Evolutionary conservation across 1,140 invertebrate genomes (phyloP), one percentile per base, ranked within the genome.

Genomic region (Colletes latitarsis): DNA sequence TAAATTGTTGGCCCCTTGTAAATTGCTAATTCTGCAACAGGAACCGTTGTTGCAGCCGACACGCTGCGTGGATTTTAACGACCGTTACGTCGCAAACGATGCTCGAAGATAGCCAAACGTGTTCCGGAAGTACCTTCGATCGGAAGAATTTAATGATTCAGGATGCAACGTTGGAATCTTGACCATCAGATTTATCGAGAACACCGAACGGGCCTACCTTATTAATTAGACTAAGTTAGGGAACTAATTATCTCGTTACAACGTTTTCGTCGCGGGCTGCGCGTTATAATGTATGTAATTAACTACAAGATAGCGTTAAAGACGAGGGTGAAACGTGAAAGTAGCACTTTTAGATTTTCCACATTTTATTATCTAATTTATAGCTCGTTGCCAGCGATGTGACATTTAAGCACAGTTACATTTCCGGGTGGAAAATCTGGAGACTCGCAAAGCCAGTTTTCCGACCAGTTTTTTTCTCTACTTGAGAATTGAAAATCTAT

Each of bases 21-120:
- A 73, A 64, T 57, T 43, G 60, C 52, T 79, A 52, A 64, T 80
- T 30, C 71, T 49, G 62, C 71, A 80, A 53, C 52, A 67, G 72
- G 43, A 75, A 80, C 78, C 78, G 78, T 80, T 80, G 72, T 46
- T 57, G 21, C 39, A 74, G 52, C 46, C 71, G 71, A 62, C 63
- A 80, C 63, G 78, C 15, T 14, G 43, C 63, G 55, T 19, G 39
- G 46, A 80, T 3, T 14, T 80, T 75, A 75, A 80, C 55, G 72
- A 80, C 72, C 78, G 78, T 80, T 80, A 80, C 53, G n/a, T 68
- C 4, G 78, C 46, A 67, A 72, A 80, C 72, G 78, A 75, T 64
- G 15, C 78, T 72, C 15, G 39, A 43, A 39, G 69, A 43, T 57
- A 30, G 14, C 41, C 46, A n/a, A 30, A 74, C 30, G 43, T 30